Conservation (phyloP, 2,113 vertebrate genomes). For the Istiophorus platypterus region DNA sequence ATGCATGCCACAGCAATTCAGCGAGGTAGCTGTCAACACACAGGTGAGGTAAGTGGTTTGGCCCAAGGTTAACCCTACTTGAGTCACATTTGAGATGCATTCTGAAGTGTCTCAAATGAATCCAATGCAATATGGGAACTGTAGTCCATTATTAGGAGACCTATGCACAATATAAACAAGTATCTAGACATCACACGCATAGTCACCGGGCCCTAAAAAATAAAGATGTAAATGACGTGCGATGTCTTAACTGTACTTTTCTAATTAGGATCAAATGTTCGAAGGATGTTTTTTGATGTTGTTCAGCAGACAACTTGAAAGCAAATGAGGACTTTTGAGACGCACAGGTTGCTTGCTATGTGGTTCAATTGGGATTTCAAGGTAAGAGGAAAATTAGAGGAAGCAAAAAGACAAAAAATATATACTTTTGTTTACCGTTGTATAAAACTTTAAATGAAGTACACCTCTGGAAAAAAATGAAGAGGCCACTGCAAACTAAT, state of each 20-base stretch:
- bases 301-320: slow-evolving; percentile 31
- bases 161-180: neutral
- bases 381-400: slow-evolving; percentile 30
- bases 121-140: neutral
- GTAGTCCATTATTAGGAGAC: neutral
- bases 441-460: slow-evolving; percentile 21
- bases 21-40: too few relatives aligned
- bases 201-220: neutral
- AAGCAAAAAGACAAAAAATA: slow-evolving; percentile 3
- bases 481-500: too few relatives aligned
- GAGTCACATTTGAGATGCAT: neutral
- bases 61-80: too few relatives aligned
- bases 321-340: slow-evolving; percentile 20
- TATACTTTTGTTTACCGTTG: slow-evolving; percentile 9
- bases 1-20: too few relatives aligned
- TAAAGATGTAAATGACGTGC: neutral
- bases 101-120: neutral
- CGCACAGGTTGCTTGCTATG: slow-evolving; percentile 21
- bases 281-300: slow-evolving; percentile 16
- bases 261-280: slow-evolving; percentile 15
- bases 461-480: too few relatives aligned
- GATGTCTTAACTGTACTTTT: neutral
- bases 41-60: too few relatives aligned
- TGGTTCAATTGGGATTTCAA: slow-evolving; percentile 30
- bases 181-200: neutral